Conservation (phyloP, 1,140 invertebrate species). For the Drosophila ohnishii region DNA sequence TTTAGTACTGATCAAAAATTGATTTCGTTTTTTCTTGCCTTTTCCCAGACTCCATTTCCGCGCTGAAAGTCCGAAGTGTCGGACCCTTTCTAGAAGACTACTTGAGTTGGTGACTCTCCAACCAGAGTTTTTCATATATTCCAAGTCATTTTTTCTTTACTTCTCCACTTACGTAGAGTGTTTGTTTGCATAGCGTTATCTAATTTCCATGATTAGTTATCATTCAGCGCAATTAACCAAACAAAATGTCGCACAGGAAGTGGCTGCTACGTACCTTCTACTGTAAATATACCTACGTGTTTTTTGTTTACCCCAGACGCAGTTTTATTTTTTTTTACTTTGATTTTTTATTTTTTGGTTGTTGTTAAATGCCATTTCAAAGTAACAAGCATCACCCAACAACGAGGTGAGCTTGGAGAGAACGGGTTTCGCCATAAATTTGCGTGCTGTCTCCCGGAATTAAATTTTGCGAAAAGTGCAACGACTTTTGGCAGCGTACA, state of each 20-base stretch:
- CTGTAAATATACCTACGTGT: slow-evolving; percentile 3
- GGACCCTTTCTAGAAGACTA: not conserved
- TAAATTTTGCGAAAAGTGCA: slow-evolving; percentile 49
- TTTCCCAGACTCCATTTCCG: slow-evolving; percentile 3
- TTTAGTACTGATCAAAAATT: too few relatives aligned
- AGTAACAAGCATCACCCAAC: slow-evolving; percentile 5
- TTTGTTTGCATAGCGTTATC: slow-evolving; percentile 28
- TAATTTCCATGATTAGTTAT: slow-evolving; percentile 24
- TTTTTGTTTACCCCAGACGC: not conserved
- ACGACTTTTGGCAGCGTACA: slow-evolving; percentile 39
- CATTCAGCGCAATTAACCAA: slow-evolving; percentile 18
- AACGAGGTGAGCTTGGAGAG: not conserved
- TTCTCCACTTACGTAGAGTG: slow-evolving; percentile 5
- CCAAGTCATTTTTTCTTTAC: not conserved
- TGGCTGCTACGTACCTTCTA: slow-evolving; percentile 15
- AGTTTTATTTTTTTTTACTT: not conserved
- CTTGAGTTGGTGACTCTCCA: not conserved
- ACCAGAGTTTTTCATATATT: not conserved
- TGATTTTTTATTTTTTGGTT: not conserved
- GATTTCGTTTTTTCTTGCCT: not conserved
- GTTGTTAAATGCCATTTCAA: slow-evolving; percentile 15
- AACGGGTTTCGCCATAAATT: slow-evolving; percentile 41
- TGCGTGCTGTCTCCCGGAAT: slow-evolving; percentile 17
- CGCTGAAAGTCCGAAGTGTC: not conserved
- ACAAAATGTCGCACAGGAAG: slow-evolving; percentile 50